Base-by-base conservation (phyloP, 2,113 vertebrate genomes). In the Paratilapia polleni region DNA sequence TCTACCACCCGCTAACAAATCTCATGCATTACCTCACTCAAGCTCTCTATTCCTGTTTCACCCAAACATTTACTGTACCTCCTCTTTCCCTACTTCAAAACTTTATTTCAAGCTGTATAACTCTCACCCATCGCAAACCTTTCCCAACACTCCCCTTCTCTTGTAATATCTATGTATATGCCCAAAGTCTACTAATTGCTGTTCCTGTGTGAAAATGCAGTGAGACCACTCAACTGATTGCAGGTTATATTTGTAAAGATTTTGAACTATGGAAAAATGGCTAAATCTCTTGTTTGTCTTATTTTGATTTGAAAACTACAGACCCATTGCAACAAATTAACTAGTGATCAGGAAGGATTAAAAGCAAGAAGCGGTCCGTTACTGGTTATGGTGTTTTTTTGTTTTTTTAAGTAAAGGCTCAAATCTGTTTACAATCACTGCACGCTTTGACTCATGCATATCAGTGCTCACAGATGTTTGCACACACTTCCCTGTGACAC, bases 391-490 rank as follows among this genome's bases (percentile, higher is more conserved):
- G n/a, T n/a, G n/a, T n/a, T n/a, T 31, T 31, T 31, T 10, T 41
- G 20, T 70, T 31, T 70, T 70, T 31, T 49, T 17, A 31, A 20
- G 24, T 28, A 70, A 70, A 70, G 10, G 66, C 17, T 70, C 0
- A 1, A 66, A 47, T 66, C 43, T 52, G 24, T 52, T 52, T 70
- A 70, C 43, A 52, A 70, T 70, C 43, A 0, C 66, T 31, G 43
- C 24, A 52, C 26, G 52, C 43, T 52, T 70, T 70, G 66, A 20
- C 24, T 70, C 66, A 70, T 70, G 10, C 43, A 70, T 70, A 52
- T 70, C 17, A 2, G 24, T 31, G 66, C 24, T 70, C 38, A 81
- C 58, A 76, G 31, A 83, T 82, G 22, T 63, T 74, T n/a, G 36
- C 43, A 81, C 77, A 76, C 57, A 38, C 49, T n/a, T 38, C 34